Conservation (phyloP, 2,797 vertebrate genomes). For the Centropyge bicolor region DNA sequence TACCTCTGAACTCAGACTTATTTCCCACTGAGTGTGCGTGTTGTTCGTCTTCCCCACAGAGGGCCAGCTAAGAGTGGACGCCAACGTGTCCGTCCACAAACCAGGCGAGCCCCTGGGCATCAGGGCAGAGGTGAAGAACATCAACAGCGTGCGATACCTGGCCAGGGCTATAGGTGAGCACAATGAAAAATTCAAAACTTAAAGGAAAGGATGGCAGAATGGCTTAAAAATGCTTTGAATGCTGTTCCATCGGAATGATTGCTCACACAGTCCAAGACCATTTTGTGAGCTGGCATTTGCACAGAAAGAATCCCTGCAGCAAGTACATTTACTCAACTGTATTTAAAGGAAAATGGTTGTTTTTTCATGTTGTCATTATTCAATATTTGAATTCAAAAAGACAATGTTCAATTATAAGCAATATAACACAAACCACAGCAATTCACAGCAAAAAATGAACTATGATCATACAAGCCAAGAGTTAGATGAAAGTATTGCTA, state of each 20-base stretch:
- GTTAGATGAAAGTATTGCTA: not conserved
- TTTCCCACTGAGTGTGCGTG: constrained; percentile 12
- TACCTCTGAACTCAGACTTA: constrained; percentile 18
- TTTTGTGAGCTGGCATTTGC: constrained; percentile 46
- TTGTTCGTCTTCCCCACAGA: constrained; percentile 79
- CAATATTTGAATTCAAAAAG: no score
- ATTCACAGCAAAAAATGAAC: no score
- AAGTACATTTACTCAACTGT: not conserved
- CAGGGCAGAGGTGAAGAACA: constrained; percentile 98
- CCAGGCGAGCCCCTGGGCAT: constrained; percentile 91
- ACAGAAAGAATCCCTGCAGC: constrained; percentile 22
- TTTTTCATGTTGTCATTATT: no score
- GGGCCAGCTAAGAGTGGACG: constrained; percentile 97
- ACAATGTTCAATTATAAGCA: no score
- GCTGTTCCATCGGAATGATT: constrained; percentile 5
- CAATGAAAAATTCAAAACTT: not conserved
- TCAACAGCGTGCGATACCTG: constrained; percentile 94
- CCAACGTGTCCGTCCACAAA: constrained; percentile 94
- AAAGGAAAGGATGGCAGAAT: not conserved
- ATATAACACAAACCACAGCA: no score
- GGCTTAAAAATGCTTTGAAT: not conserved
- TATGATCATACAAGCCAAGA: no score
- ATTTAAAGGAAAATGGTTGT: not conserved
- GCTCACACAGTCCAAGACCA: constrained; percentile 15
- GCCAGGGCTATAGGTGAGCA: constrained; percentile 83